Evolutionary conservation across 2,113 vertebrate species (phyloP), one percentile per base, ranked within the genome.

Genomic region (Oenanthe melanoleuca): DNA sequence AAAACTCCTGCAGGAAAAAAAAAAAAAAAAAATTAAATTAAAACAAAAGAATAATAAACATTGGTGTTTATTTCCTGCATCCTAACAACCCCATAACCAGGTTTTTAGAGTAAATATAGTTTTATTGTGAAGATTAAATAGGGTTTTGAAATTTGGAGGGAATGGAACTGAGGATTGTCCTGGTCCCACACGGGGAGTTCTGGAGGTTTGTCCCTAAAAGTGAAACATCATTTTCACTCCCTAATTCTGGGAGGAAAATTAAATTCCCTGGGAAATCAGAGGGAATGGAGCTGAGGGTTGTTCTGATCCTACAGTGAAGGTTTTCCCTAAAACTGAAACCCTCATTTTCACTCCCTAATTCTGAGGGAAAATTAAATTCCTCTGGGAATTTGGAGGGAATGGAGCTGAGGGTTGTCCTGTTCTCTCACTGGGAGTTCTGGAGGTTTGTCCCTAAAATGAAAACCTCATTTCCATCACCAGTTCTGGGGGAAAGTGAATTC

Each of bases 391-490:
- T 19, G 20, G 42, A 40, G 40, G 40, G 40, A 40, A 40, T 40
- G 40, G 40, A 40, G 40, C 40, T 40, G 40, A 40, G 42, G 20
- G 20, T 45, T 20, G 44, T 21, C 9, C 19, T 45, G 44, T 9
- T 19, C 17, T 17, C 17, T 8, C 47, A 49, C 47, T 49, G 47
- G 47, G 47, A 50, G 24, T 8, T 14, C 13, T 50, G 49, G 12
- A 15, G 49, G 49, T 14, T 50, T 26, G 11, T n/a, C n/a, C 49
- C 49, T 50, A 50, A 42, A 42, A 0, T 63, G 38, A 22, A 31
- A 21, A 0, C 19, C 13, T 29, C 38, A 31, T 42, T 40, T 3
- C 6, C n/a, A n/a, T n/a, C n/a, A n/a, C n/a, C n/a, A n/a, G n/a
- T n/a, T n/a, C n/a, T n/a, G n/a, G n/a, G n/a, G n/a, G n/a, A n/a